These are phyloP conservation scores for Rotaria sp. DNA, from an alignment of 2,888 invertebrate genomes.

Conservation along the genomic window DNA sequence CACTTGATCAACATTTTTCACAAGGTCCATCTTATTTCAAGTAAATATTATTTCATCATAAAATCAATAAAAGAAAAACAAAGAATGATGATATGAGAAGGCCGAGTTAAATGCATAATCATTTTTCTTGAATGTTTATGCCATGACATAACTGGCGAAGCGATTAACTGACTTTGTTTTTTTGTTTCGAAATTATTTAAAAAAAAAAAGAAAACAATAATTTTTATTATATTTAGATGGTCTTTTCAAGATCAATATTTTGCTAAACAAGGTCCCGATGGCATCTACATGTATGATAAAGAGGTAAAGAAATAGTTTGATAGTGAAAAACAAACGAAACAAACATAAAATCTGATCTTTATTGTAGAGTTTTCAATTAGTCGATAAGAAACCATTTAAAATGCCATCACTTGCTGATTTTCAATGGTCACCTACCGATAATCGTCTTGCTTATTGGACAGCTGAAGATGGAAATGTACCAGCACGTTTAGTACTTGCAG, in stretches of 20 bases:
- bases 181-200: background rate
- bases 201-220: too few species aligned
- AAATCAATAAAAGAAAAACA: background rate
- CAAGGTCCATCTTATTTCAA: slow-evolving; percentile 66
- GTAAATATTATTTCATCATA: slow-evolving; percentile 45
- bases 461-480: slow-evolving; percentile 87
- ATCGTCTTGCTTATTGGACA: slow-evolving; percentile 92
- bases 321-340: background rate
- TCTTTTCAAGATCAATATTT: slow-evolving; percentile 89
- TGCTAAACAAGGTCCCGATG: slow-evolving; percentile 69
- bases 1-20: slow-evolving; percentile 54
- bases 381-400: slow-evolving; percentile 88
- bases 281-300: slow-evolving; percentile 85
- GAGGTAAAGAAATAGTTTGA: slow-evolving; percentile 60
- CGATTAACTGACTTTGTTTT: slow-evolving; percentile 32
- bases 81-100: slow-evolving; percentile 42
- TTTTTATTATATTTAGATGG: slow-evolving; percentile 61
- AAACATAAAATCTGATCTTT: slow-evolving; percentile 50
- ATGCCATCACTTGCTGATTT: slow-evolving; percentile 65
- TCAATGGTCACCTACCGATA: slow-evolving; percentile 95
- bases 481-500: slow-evolving; percentile 82
- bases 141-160: slow-evolving; percentile 26
- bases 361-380: slow-evolving; percentile 69
- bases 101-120: slow-evolving; percentile 29
- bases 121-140: background rate